Conservation (phyloP, 2,888 invertebrate genomes). For the Eutolmus rufibarbis region DNA sequence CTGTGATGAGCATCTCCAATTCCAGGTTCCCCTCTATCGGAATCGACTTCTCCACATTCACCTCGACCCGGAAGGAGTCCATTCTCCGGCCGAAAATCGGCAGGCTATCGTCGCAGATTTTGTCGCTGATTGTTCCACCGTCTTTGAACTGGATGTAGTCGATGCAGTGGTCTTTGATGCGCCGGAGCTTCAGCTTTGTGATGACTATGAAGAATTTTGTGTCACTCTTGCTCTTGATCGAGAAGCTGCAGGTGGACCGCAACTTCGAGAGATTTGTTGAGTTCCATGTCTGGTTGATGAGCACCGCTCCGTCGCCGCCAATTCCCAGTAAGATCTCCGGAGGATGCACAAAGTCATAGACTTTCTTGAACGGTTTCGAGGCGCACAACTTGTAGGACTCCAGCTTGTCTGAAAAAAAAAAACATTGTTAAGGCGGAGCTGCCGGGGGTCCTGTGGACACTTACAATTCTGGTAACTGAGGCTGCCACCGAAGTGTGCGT, state of each 20-base stretch:
- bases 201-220: conserved; percentile 59
- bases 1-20: conserved; percentile 58
- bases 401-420: background rate
- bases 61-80: background rate
- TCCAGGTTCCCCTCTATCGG: conserved; percentile 55
- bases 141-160: conserved; percentile 57
- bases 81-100: conserved; percentile 10
- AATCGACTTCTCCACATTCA: background rate
- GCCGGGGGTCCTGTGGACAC: background rate
- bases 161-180: conserved; percentile 52
- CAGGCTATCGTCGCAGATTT: background rate
- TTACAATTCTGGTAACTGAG: conserved; percentile 5
- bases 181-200: conserved; percentile 58
- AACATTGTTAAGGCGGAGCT: background rate
- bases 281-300: conserved; percentile 59
- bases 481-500: background rate
- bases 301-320: conserved; percentile 57
- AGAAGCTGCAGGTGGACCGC: conserved; percentile 58
- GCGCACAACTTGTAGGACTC: conserved; percentile 12
- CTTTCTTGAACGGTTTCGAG: background rate
- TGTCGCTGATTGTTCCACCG: background rate
- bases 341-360: background rate
- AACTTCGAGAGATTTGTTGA: conserved; percentile 55
- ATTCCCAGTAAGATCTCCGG: conserved; percentile 55
- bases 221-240: conserved; percentile 55